Evolutionary conservation across 2,888 invertebrate species (phyloP), one percentile per base, ranked within the genome.

Genomic region (Athalia cordata): DNA sequence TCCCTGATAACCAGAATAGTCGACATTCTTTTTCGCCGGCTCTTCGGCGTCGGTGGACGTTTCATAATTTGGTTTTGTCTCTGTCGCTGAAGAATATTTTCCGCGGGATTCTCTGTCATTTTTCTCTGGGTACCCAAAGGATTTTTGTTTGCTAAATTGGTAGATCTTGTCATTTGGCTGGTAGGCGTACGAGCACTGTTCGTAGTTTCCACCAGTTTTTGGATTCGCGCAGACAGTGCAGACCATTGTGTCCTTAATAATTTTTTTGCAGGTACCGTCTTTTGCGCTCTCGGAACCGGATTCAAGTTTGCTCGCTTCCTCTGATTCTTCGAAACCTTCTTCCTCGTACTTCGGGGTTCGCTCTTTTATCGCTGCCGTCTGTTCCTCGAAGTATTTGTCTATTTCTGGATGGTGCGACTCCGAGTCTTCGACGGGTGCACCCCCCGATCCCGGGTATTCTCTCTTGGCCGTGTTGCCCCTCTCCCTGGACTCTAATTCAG

Each of bases 161-260:
- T 89, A 90, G 4, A 87, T 79, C 78, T 87, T 88, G 47, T 89
- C 90, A 43, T 86, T 85, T 0, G 89, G 92, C 77, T 92, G 91
- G 29, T 92, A 91, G 5, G 90, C 91, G 84, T 93, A 94, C 0
- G 92, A 92, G 82, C 94, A 93, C 79, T 92, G 91, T 79, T 93
- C 93, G 77, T 91, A 93, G 81, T 91, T 91, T 0, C 91, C 92
- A n/a, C 92, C 92, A 1, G 90, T 91, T 77, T 91, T 91, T 0
- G 91, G 90, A 78, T 93, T 91, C 81, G 91, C 91, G 83, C 94
- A 94, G 0, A 93, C 90, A 77, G 91, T 91, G 83, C 93, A 93
- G 76, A 91, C 91, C 87, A 92, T 91, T 0, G 91, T 90, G 79
- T 90, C 87, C 70, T 83, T 88, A 4, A 83, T 55, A 0, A 89